These are phyloP conservation scores for Pimpla rufipes DNA, from an alignment of 2,888 invertebrate genomes.

Conservation along the genomic window DNA sequence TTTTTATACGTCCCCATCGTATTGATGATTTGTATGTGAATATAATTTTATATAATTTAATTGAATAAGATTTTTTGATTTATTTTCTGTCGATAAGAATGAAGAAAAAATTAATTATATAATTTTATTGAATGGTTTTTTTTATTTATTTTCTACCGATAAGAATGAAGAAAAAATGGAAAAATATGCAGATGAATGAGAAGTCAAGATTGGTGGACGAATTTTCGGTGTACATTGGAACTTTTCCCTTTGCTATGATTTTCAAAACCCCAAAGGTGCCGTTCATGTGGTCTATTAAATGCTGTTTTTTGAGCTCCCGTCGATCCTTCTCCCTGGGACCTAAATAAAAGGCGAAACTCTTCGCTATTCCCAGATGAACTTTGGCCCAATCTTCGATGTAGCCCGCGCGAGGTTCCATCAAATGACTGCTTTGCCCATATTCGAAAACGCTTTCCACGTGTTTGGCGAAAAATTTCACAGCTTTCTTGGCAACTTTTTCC, in stretches of 20 bases:
- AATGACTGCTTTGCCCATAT: slow-evolving; percentile 56
- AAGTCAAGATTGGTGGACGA: not conserved
- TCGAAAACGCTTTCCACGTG: slow-evolving; percentile 51
- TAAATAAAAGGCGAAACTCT: slow-evolving; percentile 65
- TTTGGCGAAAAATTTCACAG: slow-evolving; percentile 47
- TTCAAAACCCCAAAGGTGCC: slow-evolving; percentile 54
- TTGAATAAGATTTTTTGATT: not conserved
- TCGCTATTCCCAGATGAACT: slow-evolving; percentile 60
- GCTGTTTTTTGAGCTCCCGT: slow-evolving; percentile 50
- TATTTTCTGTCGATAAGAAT: not conserved
- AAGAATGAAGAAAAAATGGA: not conserved
- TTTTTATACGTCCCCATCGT: slow-evolving; percentile 46
- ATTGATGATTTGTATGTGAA: slow-evolving; percentile 43
- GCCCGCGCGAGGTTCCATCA: slow-evolving; percentile 51
- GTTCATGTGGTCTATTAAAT: slow-evolving; percentile 58
- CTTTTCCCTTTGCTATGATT: slow-evolving; percentile 42
- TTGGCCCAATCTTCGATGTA: slow-evolving; percentile 68
- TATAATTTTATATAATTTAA: not conserved
- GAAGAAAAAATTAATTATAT: not conserved
- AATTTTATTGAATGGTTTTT: not conserved
- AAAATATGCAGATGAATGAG: not conserved
- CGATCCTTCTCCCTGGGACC: slow-evolving; percentile 58
- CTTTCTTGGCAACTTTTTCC: slow-evolving; percentile 49
- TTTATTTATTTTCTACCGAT: not conserved
- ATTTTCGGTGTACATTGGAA: slow-evolving; percentile 4